A percentile compares a stretch with the other conserved stretches of the same genome.
Evolutionary conservation across 2,113 vertebrate species (phyloP).

Genomic region (Nasalis larvatus): DNA sequence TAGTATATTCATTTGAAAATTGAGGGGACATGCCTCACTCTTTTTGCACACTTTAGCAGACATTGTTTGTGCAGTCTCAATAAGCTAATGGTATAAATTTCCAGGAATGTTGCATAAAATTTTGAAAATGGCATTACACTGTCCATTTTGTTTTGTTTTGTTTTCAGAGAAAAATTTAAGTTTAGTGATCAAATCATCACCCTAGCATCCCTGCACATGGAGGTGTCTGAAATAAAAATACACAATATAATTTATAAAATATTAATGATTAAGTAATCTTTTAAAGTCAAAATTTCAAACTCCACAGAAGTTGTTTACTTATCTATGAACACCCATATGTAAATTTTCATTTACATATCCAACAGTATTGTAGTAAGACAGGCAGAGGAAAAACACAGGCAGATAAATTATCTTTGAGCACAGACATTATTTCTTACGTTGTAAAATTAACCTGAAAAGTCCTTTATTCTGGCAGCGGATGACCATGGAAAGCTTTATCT

Average conservation of each 20-base stretch:
- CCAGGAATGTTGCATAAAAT: neutral
- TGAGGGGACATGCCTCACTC: neutral
- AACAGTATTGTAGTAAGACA: conserved; percentile 62
- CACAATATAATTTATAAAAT: conserved; percentile 40
- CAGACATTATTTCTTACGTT: conserved; percentile 56
- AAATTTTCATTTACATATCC: conserved; percentile 67
- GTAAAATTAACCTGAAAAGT: conserved; percentile 55
- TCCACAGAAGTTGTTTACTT: conserved; percentile 61
- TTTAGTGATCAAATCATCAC: conserved; percentile 17
- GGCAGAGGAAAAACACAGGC: conserved; percentile 42
- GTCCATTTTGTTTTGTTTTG: neutral
- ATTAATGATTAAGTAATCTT: conserved; percentile 49
- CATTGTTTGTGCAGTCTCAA: neutral
- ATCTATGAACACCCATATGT: conserved; percentile 54
- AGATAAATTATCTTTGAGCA: conserved; percentile 63
- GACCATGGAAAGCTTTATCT: conserved; percentile 27
- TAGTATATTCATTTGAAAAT: neutral
- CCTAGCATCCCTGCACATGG: neutral
- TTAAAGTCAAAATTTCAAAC: conserved; percentile 57
- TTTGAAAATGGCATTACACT: neutral
- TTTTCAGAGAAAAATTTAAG: neutral
- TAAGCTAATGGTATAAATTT: neutral
- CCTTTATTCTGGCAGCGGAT: conserved; percentile 36
- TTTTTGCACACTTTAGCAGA: neutral
- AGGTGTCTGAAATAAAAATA: conserved; percentile 48